These are phyloP conservation scores for Falco punctatus DNA, from an alignment of 2,113 vertebrate species.

Conservation along the genomic window DNA sequence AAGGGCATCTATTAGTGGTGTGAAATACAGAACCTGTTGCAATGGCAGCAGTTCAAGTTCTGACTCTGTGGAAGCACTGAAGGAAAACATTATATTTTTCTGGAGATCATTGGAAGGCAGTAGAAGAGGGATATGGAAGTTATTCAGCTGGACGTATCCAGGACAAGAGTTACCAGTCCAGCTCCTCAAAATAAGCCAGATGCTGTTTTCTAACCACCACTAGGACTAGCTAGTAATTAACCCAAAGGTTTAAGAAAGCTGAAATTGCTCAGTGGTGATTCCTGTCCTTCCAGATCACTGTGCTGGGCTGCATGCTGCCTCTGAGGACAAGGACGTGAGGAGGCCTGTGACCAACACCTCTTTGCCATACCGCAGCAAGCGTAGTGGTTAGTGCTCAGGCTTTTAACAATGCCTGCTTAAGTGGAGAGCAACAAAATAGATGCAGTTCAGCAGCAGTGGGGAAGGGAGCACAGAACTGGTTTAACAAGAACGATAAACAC, in stretches of 20 bases:
- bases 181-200: background rate
- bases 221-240: background rate
- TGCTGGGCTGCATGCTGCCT: background rate
- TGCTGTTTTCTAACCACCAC: background rate
- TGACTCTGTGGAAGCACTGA: background rate
- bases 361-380: fast-evolving
- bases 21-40: background rate
- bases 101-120: background rate
- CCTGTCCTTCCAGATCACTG: constrained; percentile 14
- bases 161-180: background rate
- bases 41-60: background rate
- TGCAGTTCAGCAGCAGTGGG: background rate
- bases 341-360: background rate
- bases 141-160: background rate
- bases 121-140: background rate
- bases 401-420: background rate
- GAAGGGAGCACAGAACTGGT: background rate
- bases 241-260: background rate
- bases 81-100: background rate
- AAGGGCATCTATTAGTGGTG: background rate
- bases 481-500: background rate
- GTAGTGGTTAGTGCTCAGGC: background rate
- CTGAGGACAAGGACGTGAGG: background rate
- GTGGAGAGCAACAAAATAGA: background rate
- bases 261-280: background rate